Base-by-base conservation (phyloP, 2,113 vertebrate genomes). In the Symphodus melops region DNA sequence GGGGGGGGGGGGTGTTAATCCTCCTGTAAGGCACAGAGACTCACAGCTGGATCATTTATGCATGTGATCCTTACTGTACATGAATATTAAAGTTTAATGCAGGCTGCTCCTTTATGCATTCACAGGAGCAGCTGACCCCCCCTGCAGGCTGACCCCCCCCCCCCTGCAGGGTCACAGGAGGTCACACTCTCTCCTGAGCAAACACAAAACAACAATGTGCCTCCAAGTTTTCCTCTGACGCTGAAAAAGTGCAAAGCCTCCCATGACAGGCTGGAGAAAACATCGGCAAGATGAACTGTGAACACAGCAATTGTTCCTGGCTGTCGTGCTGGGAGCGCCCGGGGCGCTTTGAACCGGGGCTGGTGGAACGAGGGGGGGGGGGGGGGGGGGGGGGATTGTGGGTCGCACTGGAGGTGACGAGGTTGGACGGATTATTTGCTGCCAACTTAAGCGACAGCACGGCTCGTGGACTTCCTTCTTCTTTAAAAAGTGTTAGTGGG, bases 231-330 rank as follows among this genome's bases (percentile, higher is more conserved):
- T 70, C 66, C 63, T 61, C 66, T 17, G 57, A 72, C 16, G 12
- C 54, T 16, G 64, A 42, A 61, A 77, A 86, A 89, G 85, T 81
- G 67, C 63, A 79, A 66, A 61, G 65, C 42, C 66, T 86, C 72
- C 48, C 57, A 33, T 91, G 91, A 93, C 88, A 88, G 83, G 87
- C 83, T 90, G 86, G 77, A 79, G 61, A 73, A 88, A 88, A 88
- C 82, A 91, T 93, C 63, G 75, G 67, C 81, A 77, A 82, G 90
- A 91, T 88, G 87, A 93, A 85, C 69, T 17, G 82, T 74, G 83
- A 89, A 72, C 74, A 51, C 49, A 10, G 72, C 44, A n/a, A 79
- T 83, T 60, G 65, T 64, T 74, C 71, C 19, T 46, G 9, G 36
- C 81, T 83, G 44, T 81, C 76, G 63, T 64, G 60, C 77, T 64